Base-by-base conservation (phyloP, 1,140 invertebrate genomes). In the Lepidostoma basale region DNA sequence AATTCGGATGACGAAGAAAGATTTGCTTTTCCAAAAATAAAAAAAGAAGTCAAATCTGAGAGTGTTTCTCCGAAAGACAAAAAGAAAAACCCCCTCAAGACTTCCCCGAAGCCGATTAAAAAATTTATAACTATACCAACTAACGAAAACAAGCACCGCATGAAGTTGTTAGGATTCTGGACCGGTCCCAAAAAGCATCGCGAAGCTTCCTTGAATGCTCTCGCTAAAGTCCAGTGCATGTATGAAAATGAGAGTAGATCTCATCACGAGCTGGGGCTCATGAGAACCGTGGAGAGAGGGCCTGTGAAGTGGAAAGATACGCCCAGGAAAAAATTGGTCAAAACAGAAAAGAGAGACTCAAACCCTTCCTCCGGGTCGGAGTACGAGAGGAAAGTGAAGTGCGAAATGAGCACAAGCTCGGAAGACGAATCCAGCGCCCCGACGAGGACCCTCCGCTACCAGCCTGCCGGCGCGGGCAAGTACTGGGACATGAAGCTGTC, bases 211-310 rank as follows among this genome's bases (percentile, higher is more conserved):
- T 77, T 96, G 14, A 96, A 96, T 79, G 94, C 94, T 0, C 78
- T 92, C 73, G 93, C 93, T n/a, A 95, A 96, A 84, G 93, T 96
- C 26, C 93, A 95, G 77, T 94, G 93, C 76, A 83, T 96, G 10
- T 95, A 95, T 74, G 94, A 96, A 78, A 95, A 95, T 76, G 93
- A 95, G 78, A 90, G 89, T 39, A 83, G 89, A 47, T 88, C 88
- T 2, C 88, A 88, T 72, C 85, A 91, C 67, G 85, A 87, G 69
- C 66, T 86, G 67, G 85, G 85, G 0, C 74, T 87, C 18, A 83
- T 81, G 79, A 81, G 76, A 75, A 82, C 79, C 18, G 70, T 81
- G 44, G 80, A 79, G 36, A 78, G 77, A 68, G 76, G 76, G 74
- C 62, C 73, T 10, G 70, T 72, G 0, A 62, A 73, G 42, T 49